A percentile compares a stretch with the other conserved stretches of the same genome.
Evolutionary conservation across 2,113 vertebrate species (phyloP).

Genomic region (Nettapus auritus): DNA sequence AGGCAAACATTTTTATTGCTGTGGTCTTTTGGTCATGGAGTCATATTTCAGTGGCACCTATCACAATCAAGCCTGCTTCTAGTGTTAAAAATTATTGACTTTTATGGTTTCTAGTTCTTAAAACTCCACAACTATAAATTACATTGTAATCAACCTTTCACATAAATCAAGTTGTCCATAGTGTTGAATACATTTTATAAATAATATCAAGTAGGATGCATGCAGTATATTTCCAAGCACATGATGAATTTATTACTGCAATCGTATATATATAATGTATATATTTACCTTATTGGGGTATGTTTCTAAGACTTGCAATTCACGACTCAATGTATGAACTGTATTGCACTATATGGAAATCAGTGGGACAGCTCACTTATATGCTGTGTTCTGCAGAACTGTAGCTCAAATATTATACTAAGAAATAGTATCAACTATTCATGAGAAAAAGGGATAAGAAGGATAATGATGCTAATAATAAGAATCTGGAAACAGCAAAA

Average conservation of each 20-base stretch:
- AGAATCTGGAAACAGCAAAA: not conserved
- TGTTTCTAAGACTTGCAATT: not conserved
- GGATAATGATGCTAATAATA: not conserved
- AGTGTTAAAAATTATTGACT: conserved; percentile 22
- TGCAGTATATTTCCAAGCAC: not conserved
- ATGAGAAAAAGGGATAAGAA: not conserved
- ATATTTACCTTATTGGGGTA: not conserved
- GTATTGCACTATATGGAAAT: not conserved
- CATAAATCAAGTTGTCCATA: conserved; percentile 34
- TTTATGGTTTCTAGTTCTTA: conserved; percentile 9
- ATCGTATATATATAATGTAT: not conserved
- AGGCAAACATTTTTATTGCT: not conserved
- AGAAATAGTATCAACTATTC: not conserved
- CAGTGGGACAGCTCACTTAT: not conserved
- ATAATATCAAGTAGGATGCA: not conserved
- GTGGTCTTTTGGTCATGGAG: not conserved
- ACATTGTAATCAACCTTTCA: conserved; percentile 48
- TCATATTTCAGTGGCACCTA: conserved; percentile 17
- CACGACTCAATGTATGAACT: not conserved
- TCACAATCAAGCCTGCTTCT: not conserved
- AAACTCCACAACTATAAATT: conserved; percentile 48
- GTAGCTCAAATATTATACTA: not conserved
- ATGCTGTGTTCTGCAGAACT: not conserved
- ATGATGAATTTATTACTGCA: not conserved
- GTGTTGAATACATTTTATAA: conserved; percentile 22